Conservation (phyloP, 2,888 invertebrate species). For the Laothoe populi region DNA sequence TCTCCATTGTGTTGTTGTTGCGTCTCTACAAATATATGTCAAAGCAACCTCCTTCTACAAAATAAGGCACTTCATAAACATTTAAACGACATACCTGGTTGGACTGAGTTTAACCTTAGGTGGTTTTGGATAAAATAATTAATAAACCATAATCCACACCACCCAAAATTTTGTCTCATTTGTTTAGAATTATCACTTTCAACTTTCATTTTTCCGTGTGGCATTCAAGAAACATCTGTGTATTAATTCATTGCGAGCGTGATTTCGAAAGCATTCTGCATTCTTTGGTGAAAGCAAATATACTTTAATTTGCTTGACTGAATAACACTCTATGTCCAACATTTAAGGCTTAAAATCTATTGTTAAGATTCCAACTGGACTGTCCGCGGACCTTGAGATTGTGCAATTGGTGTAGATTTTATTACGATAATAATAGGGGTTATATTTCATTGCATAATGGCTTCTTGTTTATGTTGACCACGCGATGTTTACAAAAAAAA, state of each 20-base stretch:
- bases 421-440: slow-evolving; percentile 36
- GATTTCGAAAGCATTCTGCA: slow-evolving; percentile 53
- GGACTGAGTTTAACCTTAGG: too few relatives aligned
- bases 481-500: slow-evolving; percentile 11
- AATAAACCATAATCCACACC: background rate
- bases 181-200: slow-evolving; percentile 37
- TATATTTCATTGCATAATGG: slow-evolving; percentile 37
- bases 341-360: slow-evolving; percentile 35
- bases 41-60: too few relatives aligned
- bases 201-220: slow-evolving; percentile 48
- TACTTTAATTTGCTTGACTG: slow-evolving; percentile 33
- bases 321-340: slow-evolving; percentile 24
- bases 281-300: slow-evolving; percentile 61
- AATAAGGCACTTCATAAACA: too few relatives aligned
- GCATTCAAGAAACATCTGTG: slow-evolving; percentile 38
- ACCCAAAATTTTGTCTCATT: slow-evolving; percentile 13
- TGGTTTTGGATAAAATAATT: too few relatives aligned
- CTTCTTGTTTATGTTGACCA: slow-evolving; percentile 10
- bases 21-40: too few relatives aligned
- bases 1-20: too few relatives aligned
- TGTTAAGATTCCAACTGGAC: slow-evolving; percentile 20
- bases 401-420: slow-evolving; percentile 42
- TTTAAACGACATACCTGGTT: too few relatives aligned
- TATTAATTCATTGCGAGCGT: slow-evolving; percentile 46
- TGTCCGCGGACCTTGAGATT: slow-evolving; percentile 32